A percentile compares a stretch with the other conserved stretches of the same genome.
phyloP scores from a whole-genome alignment of 2,888 invertebrate genomes.

The Campoplex nolae region DNA sequence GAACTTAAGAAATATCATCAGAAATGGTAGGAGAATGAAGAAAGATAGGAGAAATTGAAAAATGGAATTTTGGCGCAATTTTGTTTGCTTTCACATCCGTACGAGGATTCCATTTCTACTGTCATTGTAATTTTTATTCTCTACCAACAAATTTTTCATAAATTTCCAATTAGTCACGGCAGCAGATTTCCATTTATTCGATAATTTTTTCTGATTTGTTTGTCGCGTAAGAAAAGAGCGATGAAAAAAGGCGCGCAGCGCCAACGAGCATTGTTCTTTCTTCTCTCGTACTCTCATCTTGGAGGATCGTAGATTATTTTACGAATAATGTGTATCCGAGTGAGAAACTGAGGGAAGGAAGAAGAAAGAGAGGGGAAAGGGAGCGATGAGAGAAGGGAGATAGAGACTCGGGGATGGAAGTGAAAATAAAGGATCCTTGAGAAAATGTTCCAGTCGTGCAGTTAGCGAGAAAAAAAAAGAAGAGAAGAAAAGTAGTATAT shows the following conservation, averaged over 20 bases:
- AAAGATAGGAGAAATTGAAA: too few relatives aligned
- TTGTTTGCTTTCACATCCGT: background rate
- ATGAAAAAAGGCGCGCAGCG: background rate
- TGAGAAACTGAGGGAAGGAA: conserved; percentile 50
- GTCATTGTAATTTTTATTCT: background rate
- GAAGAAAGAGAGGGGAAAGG: background rate
- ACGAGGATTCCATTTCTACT: background rate
- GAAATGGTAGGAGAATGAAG: too few relatives aligned
- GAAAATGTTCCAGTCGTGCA: conserved; percentile 60
- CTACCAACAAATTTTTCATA: background rate
- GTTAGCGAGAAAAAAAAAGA: conserved; percentile 51
- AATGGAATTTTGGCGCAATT: too few relatives aligned
- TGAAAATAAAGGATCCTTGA: conserved; percentile 61
- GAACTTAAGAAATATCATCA: too few relatives aligned
- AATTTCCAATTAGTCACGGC: background rate
- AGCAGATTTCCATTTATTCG: background rate
- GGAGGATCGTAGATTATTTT: conserved; percentile 24
- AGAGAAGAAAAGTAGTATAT: conserved; percentile 41
- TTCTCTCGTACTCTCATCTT: background rate
- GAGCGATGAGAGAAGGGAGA: conserved; percentile 27
- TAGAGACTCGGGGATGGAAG: conserved; percentile 28
- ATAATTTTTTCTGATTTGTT: background rate
- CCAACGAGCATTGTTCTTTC: background rate
- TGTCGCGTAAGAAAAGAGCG: background rate
- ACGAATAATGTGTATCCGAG: conserved; percentile 58